Base-by-base conservation (phyloP, 2,888 invertebrate genomes). In the Drosophila longiperda region DNA sequence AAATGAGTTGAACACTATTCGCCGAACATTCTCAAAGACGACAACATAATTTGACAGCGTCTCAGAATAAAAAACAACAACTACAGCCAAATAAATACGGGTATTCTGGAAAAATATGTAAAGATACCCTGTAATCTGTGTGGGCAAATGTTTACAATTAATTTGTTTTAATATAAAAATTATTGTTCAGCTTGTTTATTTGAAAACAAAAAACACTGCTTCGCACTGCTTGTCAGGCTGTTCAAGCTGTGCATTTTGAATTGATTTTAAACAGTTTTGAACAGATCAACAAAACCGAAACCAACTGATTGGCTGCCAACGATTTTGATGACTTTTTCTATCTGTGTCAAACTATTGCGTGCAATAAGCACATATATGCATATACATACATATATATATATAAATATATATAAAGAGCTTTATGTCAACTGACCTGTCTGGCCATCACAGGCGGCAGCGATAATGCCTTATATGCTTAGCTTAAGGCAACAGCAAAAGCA, bases 341-440 rank as follows among this genome's bases (percentile, higher is more conserved):
- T 83, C 69, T 82, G 71, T 84, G 78, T 64, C 82, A 81, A 81
- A 68, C 59, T 57, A 34, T 49, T 67, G 59, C 33, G 53, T 52
- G 65, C 36, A 50, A 54, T 17, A 63, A 34, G 23, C n/a, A 45
- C 40, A 72, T 49, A 54, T 52, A 49, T 29, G 33, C 29, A 38
- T 26, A 20, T 12, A 23, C 3, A 9, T n/a, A 17, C 17, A 17
- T 64, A 53, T 69, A 59, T 33, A 70, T 83, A 59, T 68, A 8
- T 36, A 2, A 15, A 11, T n/a, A 32, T 52, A n/a, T 32, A n/a
- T 32, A 45, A 23, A 15, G 45, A 23, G 45, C 23, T 45, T 15
- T 15, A 45, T 45, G 23, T 34, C 66, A 66, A 71, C 85, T 66
- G 59, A 38, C 69, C 66, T 54, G 78, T 50, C 61, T 55, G 54